Evolutionary conservation across 2,888 invertebrate species (phyloP).

Genomic region (Oscheius sp.): DNA sequence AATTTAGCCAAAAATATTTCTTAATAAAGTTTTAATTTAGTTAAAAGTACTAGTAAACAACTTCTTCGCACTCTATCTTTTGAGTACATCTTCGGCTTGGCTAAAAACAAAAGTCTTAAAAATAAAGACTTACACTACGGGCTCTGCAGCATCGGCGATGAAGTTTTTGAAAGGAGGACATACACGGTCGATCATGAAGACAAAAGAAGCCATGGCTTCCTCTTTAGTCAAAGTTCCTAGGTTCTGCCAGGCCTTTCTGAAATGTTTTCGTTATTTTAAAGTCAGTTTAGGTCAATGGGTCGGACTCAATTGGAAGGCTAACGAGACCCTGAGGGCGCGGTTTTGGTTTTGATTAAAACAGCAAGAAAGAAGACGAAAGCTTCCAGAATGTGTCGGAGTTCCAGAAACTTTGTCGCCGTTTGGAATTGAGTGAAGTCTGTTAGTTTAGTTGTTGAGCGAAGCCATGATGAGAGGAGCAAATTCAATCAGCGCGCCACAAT

Average conservation of each 20-base stretch:
- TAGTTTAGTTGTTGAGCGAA: conserved; percentile 31
- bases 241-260: conserved; percentile 87
- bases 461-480: conserved; percentile 31
- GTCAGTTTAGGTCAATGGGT: conserved; percentile 13
- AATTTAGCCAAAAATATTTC: no score
- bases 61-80: no score
- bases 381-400: neutral
- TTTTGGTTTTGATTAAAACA: conserved; percentile 19
- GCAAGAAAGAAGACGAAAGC: neutral
- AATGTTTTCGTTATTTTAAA: conserved; percentile 36
- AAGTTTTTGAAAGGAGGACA: conserved; percentile 82
- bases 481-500: conserved; percentile 31
- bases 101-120: neutral
- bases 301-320: conserved; percentile 10
- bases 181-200: conserved; percentile 81
- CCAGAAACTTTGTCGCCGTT: no score
- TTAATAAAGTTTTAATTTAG: no score
- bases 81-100: no score
- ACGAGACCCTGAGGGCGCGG: conserved; percentile 10
- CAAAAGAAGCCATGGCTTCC: conserved; percentile 90
- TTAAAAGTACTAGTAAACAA: no score
- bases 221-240: conserved; percentile 85
- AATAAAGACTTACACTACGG: conserved; percentile 14
- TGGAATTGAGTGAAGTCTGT: conserved; percentile 28
- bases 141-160: conserved; percentile 41